Base-by-base conservation (phyloP, 2,113 vertebrate genomes). In the Caloenas nicobarica region DNA sequence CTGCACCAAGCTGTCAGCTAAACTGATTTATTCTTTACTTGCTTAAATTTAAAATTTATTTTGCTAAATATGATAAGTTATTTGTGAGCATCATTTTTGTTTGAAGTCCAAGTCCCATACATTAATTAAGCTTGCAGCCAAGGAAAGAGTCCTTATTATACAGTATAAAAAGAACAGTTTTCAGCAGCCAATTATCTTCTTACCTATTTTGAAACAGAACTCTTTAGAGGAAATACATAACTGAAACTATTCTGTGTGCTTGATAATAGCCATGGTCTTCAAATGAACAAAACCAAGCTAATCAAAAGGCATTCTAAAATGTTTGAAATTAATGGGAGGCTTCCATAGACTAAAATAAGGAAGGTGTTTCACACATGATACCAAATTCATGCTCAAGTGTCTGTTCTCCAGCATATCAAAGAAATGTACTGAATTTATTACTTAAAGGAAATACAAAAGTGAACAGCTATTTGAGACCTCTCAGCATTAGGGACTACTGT, bases 111-210 rank as follows among this genome's bases (percentile, higher is more conserved):
- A 81, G 38, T 84, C 23, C 50, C 23, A 60, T 88, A 65, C 40
- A 69, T 79, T 93, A 96, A 96, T 97, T 92, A 93, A 94, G 36
- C 46, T 81, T 89, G 29, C 24, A 88, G 64, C 22, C 33, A 87
- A 68, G 22, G 33, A 91, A n/a, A 88, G 46, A 74, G n/a, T 71
- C 22, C 40, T 93, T 95, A 93, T 87, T 90, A 87, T 65, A 29
- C 40, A 69, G 23, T 71, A 82, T 54, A 89, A 96, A 95, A 85
- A 71, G 33, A 87, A 66, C 5, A 86, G 11, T 89, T 91, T 87
- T 84, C 57, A 72, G 36, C 34, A 94, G 81, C 38, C 74, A 94
- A 69, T 95, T 95, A 94, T 69, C n/a, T n/a, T 58, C 56, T 65
- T 96, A 86, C 48, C 13, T 95, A 76, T 90, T 97, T 87, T 79